Evolutionary conservation across 2,113 vertebrate genomes (phyloP).

Genomic region (Equus przewalskii): DNA sequence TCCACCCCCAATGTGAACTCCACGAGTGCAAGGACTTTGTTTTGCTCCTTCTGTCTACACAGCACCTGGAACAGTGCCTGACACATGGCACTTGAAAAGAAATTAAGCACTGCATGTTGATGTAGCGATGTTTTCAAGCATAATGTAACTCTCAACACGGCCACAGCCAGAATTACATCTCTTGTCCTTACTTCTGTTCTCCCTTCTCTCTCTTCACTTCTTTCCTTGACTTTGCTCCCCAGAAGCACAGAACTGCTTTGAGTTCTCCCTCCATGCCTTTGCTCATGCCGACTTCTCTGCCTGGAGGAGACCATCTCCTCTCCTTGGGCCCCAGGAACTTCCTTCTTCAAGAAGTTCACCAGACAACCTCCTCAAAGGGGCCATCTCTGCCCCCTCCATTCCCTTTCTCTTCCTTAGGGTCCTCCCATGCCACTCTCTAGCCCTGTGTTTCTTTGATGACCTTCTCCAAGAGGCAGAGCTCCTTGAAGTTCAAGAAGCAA

Average conservation of each 20-base stretch:
- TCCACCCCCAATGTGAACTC: background rate
- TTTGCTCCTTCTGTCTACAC: background rate
- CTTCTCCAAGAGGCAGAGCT: conserved; percentile 18
- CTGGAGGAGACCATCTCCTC: background rate
- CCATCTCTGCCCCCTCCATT: background rate
- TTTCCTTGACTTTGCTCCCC: background rate
- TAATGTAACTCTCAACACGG: background rate
- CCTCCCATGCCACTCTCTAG: background rate
- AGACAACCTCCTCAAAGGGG: background rate
- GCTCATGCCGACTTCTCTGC: background rate
- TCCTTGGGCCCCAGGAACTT: background rate
- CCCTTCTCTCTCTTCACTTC: background rate
- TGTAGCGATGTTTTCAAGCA: background rate
- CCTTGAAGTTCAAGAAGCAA: background rate
- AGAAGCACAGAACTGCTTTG: background rate
- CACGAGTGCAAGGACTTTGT: background rate
- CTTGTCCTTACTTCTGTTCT: background rate
- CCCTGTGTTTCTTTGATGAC: background rate
- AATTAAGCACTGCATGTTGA: background rate
- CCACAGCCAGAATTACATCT: background rate
- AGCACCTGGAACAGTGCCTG: background rate
- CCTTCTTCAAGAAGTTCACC: background rate
- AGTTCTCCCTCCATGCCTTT: background rate
- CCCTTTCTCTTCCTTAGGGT: background rate
- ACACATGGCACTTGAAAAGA: background rate